Conservation (phyloP, 2,888 invertebrate genomes). For the Agonopterix arenella region DNA sequence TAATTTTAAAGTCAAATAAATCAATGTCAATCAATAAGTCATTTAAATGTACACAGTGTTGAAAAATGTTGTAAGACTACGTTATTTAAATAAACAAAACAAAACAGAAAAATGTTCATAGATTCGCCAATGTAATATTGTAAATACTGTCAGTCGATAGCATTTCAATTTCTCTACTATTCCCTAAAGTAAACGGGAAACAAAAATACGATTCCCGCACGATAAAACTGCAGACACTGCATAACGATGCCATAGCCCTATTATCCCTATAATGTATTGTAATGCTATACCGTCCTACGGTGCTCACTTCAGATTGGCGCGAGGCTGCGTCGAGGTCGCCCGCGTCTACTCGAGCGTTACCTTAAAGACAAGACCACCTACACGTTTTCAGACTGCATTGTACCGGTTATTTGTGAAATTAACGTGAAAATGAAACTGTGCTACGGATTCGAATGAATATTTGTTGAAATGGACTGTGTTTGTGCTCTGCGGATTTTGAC, state of each 20-base stretch:
- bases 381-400: neutral
- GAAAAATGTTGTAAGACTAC: no score
- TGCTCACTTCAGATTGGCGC: constrained; percentile 26
- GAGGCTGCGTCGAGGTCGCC: constrained; percentile 24
- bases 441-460: neutral
- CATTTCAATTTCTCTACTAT: no score
- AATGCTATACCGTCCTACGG: constrained; percentile 9
- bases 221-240: neutral
- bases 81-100: no score
- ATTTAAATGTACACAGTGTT: no score
- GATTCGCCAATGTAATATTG: no score
- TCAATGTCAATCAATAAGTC: no score
- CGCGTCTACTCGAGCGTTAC: constrained; percentile 14
- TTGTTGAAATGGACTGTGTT: neutral
- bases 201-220: no score
- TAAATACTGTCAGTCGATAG: no score
- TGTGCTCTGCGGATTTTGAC: neutral
- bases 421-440: neutral
- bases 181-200: no score
- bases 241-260: constrained; percentile 4
- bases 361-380: no score
- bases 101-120: no score
- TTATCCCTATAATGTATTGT: constrained; percentile 11
- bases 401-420: neutral
- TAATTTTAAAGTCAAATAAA: no score